Evolutionary conservation across 2,113 vertebrate genomes (phyloP).

Genomic region (Eclectus roratus): DNA sequence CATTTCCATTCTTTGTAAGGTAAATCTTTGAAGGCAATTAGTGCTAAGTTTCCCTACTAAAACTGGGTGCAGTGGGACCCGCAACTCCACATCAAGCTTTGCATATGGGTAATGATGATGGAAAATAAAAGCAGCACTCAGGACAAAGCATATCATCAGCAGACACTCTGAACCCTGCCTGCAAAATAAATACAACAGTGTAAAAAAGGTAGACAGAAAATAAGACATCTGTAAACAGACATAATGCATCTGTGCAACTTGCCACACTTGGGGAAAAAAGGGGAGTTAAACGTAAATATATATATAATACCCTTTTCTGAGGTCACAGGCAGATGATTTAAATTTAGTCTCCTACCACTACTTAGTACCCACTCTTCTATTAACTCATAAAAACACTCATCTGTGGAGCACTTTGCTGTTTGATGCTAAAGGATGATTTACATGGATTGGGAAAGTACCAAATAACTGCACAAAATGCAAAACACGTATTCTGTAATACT

Average conservation of each 20-base stretch:
- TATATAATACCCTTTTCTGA: neutral
- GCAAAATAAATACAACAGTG: neutral
- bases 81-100: neutral
- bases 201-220: neutral
- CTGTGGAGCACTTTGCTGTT: neutral
- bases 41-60: neutral
- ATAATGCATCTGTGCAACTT: neutral
- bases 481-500: neutral
- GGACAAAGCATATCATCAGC: neutral
- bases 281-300: neutral
- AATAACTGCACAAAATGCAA: neutral
- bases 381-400: neutral
- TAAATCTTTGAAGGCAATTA: neutral
- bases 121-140: neutral
- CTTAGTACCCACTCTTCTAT: neutral
- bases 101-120: rapidly evolving
- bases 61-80: neutral
- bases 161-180: neutral
- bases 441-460: neutral
- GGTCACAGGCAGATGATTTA: neutral
- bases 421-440: neutral
- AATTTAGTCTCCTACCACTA: neutral
- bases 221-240: neutral
- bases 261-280: neutral
- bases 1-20: neutral